phyloP scores from a whole-genome alignment of 2,113 vertebrate species.

The Redunca redunca region DNA sequence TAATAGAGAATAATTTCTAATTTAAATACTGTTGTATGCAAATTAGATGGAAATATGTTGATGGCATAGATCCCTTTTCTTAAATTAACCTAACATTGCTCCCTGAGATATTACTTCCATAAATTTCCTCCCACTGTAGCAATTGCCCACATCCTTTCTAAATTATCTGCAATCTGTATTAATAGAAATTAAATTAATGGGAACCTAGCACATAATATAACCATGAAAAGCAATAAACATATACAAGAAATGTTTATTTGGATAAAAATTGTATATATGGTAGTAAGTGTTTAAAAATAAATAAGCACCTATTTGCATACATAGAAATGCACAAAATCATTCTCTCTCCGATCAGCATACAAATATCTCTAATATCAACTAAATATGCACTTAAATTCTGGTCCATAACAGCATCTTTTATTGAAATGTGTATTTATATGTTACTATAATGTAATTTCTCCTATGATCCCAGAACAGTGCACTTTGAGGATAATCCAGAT shows the following conservation, averaged over 20 bases:
- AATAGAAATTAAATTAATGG: constrained; percentile 9
- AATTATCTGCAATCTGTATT: not conserved
- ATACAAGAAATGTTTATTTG: not conserved
- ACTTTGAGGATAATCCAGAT: not conserved
- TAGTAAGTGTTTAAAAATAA: not conserved
- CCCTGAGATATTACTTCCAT: not conserved
- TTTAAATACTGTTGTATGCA: not conserved
- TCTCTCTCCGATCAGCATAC: not conserved
- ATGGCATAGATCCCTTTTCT: not conserved
- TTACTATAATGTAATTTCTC: not conserved
- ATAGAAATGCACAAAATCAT: not conserved
- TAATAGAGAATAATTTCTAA: constrained; percentile 22
- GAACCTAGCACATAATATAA: not conserved
- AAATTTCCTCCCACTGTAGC: not conserved
- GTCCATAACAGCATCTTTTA: not conserved
- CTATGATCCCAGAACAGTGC: not conserved
- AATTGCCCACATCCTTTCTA: not conserved
- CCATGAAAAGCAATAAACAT: not conserved
- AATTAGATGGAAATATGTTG: not conserved
- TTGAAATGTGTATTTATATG: not conserved
- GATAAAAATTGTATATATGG: not conserved
- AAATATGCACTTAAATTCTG: not conserved
- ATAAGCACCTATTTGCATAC: not conserved
- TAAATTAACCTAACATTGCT: not conserved
- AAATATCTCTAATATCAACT: not conserved